A percentile compares a stretch with the other conserved stretches of the same genome.
Conservation (phyloP, 2,113 vertebrate species). For the Lepus americanus region DNA sequence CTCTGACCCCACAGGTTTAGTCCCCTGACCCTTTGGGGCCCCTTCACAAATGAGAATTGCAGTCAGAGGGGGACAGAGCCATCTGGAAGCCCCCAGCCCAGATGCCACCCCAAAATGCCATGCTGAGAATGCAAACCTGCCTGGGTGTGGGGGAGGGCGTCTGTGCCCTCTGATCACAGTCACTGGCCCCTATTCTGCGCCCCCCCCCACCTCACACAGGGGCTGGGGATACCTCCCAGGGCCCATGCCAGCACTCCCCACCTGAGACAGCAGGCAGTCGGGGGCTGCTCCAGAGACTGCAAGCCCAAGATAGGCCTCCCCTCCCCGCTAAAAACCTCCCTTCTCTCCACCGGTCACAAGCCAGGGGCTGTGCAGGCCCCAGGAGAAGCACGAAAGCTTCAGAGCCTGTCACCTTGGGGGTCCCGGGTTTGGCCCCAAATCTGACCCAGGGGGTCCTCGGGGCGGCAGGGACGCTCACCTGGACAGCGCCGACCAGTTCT, state of each 20-base stretch:
- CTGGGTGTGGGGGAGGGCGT: too few relatives aligned
- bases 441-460: neutral
- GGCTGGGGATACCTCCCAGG: neutral
- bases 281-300: neutral
- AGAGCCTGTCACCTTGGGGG: neutral
- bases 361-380: neutral
- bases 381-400: neutral
- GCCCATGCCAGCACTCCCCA: neutral
- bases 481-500: slow-evolving; percentile 95
- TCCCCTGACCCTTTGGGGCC: neutral
- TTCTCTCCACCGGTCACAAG: neutral
- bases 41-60: neutral
- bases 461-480: slow-evolving; percentile 87
- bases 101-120: neutral
- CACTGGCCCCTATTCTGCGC: neutral
- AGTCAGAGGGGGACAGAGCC: neutral
- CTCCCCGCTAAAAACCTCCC: rapidly evolving
- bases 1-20: neutral
- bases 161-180: neutral
- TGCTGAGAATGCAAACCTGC: neutral
- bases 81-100: neutral
- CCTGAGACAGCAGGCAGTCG: neutral
- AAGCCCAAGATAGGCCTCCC: neutral
- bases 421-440: neutral
- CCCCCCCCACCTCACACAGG: too few relatives aligned